Evolutionary conservation across 2,888 invertebrate species (phyloP).

Genomic region (Cephus spinipes): DNA sequence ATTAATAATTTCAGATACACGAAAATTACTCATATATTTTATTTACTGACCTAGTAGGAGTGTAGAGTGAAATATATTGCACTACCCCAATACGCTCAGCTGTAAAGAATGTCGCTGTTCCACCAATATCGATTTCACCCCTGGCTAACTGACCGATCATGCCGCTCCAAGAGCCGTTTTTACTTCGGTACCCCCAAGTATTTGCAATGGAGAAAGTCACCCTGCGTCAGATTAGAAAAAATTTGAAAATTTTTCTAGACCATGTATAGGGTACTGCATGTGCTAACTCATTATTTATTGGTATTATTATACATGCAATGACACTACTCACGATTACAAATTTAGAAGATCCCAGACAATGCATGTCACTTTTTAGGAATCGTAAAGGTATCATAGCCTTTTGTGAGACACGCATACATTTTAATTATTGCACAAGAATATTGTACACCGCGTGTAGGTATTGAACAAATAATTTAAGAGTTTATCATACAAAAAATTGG

Average conservation of each 20-base stretch:
- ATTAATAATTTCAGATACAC: neutral
- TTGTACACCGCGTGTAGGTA: neutral
- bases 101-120: constrained; percentile 70
- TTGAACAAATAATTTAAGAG: too few species aligned
- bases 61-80: constrained; percentile 77
- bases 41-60: constrained; percentile 70
- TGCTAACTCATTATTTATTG: neutral
- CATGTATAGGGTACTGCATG: neutral
- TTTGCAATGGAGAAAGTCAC: constrained; percentile 40
- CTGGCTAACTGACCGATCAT: constrained; percentile 57
- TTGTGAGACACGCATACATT: neutral
- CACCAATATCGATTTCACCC: constrained; percentile 61
- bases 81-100: constrained; percentile 73
- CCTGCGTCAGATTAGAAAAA: constrained; percentile 28
- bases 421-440: neutral
- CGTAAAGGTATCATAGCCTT: neutral
- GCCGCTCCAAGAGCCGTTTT: constrained; percentile 60
- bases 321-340: neutral
- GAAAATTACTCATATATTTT: neutral
- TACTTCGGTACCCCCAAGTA: constrained; percentile 58
- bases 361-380: too few species aligned
- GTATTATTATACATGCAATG: too few species aligned
- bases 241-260: neutral
- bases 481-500: too few species aligned
- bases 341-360: neutral